These are phyloP conservation scores for Hirudo medicinalis DNA, from an alignment of 1,140 invertebrate genomes.

Conservation along the genomic window DNA sequence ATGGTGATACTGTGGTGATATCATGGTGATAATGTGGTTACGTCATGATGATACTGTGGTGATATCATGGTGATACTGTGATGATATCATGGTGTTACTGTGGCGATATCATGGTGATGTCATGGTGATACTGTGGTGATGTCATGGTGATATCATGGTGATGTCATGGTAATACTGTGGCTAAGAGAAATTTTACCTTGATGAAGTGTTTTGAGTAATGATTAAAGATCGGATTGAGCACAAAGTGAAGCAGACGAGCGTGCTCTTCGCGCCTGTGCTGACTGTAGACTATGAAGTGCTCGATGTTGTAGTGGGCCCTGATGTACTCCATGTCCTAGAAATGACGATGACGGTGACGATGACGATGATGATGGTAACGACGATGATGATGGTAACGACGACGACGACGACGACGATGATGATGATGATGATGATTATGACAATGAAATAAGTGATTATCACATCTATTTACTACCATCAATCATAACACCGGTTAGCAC, in stretches of 20 bases:
- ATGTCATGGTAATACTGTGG: background rate
- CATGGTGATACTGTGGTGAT: background rate
- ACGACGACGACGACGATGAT: too few species aligned
- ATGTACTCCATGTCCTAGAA: conserved; percentile 41
- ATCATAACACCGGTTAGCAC: too few species aligned
- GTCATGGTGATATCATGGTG: background rate
- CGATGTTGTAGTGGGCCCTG: conserved; percentile 45
- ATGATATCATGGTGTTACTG: background rate
- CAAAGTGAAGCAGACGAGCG: conserved; percentile 44
- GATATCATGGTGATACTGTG: background rate
- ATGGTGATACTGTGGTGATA: too few species aligned
- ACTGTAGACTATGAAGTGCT: conserved; percentile 44
- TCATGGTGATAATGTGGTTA: background rate
- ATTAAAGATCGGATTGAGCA: conserved; percentile 48
- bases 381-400: too few species aligned
- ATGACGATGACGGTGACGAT: background rate
- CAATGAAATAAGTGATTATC: too few species aligned
- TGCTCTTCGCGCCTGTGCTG: conserved; percentile 42
- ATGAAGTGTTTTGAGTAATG: conserved; percentile 47
- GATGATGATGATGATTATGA: too few species aligned
- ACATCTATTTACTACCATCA: too few species aligned
- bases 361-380: too few species aligned
- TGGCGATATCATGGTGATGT: too few species aligned
- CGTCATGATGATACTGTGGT: background rate
- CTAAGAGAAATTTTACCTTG: conserved; percentile 31